These are phyloP conservation scores for Drosophila teissieri DNA, from an alignment of 1,140 invertebrate genomes.

Conservation along the genomic window DNA sequence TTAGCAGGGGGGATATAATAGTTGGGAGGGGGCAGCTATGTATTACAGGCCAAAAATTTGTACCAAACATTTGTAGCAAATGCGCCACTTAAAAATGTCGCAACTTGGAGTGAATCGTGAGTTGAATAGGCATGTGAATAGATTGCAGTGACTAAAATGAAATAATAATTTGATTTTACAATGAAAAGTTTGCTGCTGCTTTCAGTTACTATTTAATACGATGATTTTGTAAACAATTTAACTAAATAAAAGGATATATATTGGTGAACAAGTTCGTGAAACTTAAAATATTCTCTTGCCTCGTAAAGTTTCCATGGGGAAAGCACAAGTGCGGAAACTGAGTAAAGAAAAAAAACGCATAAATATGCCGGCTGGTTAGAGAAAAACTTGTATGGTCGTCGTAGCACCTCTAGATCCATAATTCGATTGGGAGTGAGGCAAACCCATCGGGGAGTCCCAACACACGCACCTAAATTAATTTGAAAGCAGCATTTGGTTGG, in stretches of 20 bases:
- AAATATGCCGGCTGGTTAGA: neutral
- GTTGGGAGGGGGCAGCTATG: conserved; percentile 5
- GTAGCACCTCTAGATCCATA: conserved; percentile 15
- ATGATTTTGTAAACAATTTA: too few relatives aligned
- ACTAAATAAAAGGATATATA: too few relatives aligned
- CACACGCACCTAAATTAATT: conserved; percentile 49
- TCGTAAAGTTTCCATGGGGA: neutral
- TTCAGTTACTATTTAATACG: too few relatives aligned
- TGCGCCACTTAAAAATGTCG: neutral
- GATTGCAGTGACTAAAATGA: too few relatives aligned
- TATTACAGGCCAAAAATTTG: conserved; percentile 18
- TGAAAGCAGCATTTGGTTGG: conserved; percentile 50
- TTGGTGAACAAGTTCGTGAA: too few relatives aligned
- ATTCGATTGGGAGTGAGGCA: conserved; percentile 9
- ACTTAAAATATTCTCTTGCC: neutral
- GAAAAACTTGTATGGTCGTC: neutral
- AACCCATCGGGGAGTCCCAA: conserved; percentile 40
- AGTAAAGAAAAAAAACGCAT: neutral
- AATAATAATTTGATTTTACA: too few relatives aligned
- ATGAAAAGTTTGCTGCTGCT: too few relatives aligned
- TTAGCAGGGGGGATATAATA: conserved; percentile 14
- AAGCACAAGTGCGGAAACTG: conserved; percentile 10
- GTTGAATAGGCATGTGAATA: neutral
- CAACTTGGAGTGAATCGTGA: neutral
- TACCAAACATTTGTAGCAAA: neutral